Evolutionary conservation across 2,113 vertebrate genomes (phyloP), one percentile per base, ranked within the genome.

Genomic region (Rhabdomys dilectus): DNA sequence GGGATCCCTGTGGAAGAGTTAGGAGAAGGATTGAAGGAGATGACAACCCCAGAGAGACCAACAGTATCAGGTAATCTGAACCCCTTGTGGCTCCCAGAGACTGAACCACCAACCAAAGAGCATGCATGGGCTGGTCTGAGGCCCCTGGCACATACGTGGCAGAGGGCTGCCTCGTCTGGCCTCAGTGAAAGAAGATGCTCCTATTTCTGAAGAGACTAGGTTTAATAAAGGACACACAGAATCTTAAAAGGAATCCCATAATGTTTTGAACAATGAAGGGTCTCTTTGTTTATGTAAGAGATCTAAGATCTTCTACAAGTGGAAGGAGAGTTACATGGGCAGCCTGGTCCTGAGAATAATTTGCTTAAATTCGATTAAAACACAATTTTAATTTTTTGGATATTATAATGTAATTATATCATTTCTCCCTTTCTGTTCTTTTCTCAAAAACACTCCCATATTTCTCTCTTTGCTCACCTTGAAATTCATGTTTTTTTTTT

Each of bases 321-420:
- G 76, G 17, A 68, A 26, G 19, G 29, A 93, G 42, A 81, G 22
- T 42, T 89, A 91, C 1, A 8, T 13, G 68, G 0, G 13, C 86
- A 88, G 29, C 22, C 12, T 68, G 3, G 7, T 58, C 85, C 39
- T 36, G 2, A 19, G 26, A 82, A 24, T 60, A 36, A 39, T 26
- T 77, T 77, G 48, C 75, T 95, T 56, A 53, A 87, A 76, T 51
- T 87, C 39, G 10, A 82, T 64, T 87, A 89, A 73, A 88, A 75
- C 60, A 89, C 8, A 91, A 29, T 73, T 96, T 95, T 88, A 82
- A 86, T 16, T 42, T 62, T 85, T 64, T 31, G 9, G 5, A 24
- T n/a, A 42, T 60, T 60, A 39, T 60, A 16, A 39, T 11, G 48
- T 80, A 53, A 80, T 53, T 36, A 36, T 21, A 53, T 53, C 48